These are phyloP conservation scores for Cryptocephalus moraei DNA, from an alignment of 2,888 invertebrate genomes.

Conservation along the genomic window DNA sequence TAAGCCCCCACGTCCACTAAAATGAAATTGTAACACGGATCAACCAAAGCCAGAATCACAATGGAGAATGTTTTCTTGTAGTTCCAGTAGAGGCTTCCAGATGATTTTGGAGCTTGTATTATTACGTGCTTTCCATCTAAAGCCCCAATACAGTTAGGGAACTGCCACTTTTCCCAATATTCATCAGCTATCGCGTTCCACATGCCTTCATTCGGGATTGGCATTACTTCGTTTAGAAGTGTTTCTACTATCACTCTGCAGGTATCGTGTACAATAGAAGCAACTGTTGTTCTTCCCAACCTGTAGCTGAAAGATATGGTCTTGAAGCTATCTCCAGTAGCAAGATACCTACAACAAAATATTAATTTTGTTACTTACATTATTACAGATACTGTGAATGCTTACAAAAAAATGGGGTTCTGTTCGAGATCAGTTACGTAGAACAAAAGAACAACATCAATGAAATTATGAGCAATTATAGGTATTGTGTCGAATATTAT, in stretches of 20 bases:
- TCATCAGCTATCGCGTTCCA: constrained; percentile 6
- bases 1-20: too few relatives aligned
- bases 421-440: constrained; percentile 9
- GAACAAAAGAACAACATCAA: too few relatives aligned
- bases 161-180: constrained; percentile 9
- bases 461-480: too few relatives aligned
- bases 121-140: constrained; percentile 1
- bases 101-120: constrained; percentile 11
- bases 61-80: constrained; percentile 17
- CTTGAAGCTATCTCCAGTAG: constrained; percentile 20
- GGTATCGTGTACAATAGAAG: constrained; percentile 14
- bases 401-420: constrained; percentile 3
- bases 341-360: constrained; percentile 12
- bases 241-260: constrained; percentile 6
- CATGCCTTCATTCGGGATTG: constrained; percentile 6
- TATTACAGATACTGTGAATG: background rate
- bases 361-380: background rate
- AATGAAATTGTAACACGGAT: constrained; percentile 8
- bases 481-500: too few relatives aligned
- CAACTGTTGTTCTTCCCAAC: constrained; percentile 15
- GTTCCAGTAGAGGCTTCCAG: constrained; percentile 8
- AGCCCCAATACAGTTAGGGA: constrained; percentile 8
- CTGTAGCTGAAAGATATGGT: constrained; percentile 20
- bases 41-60: constrained; percentile 12
- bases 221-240: constrained; percentile 8